Evolutionary conservation across 2,888 invertebrate genomes (phyloP).

Genomic region (Drosophila paramelanica): DNA sequence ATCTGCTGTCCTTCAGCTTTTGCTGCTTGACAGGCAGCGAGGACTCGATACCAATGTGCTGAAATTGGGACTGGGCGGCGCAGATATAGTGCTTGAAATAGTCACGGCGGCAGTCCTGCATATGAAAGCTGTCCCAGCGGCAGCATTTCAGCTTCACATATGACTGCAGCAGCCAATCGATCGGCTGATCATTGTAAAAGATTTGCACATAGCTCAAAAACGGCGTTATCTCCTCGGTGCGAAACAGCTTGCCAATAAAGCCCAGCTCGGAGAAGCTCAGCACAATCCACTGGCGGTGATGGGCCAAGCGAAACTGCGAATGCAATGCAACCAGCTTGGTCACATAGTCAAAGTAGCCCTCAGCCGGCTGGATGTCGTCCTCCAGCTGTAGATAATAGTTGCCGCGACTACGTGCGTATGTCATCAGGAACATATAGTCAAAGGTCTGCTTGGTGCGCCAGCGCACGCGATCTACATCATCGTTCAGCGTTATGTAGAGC

Average conservation of each 20-base stretch:
- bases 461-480: constrained; percentile 18
- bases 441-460: constrained; percentile 63
- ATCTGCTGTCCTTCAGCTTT: constrained; percentile 13
- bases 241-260: constrained; percentile 60
- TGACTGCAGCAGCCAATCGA: constrained; percentile 60
- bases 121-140: constrained; percentile 34
- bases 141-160: constrained; percentile 48
- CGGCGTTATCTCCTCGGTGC: constrained; percentile 17
- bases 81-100: constrained; percentile 16
- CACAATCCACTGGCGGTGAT: constrained; percentile 41
- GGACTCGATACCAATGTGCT: constrained; percentile 44
- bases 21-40: constrained; percentile 44
- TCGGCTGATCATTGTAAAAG: constrained; percentile 57
- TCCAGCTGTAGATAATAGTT: constrained; percentile 59
- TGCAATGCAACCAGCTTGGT: constrained; percentile 31
- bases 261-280: constrained; percentile 56
- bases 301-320: constrained; percentile 33
- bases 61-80: constrained; percentile 49
- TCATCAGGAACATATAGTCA: constrained; percentile 62
- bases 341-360: constrained; percentile 44
- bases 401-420: constrained; percentile 49
- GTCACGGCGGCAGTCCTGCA: constrained; percentile 19
- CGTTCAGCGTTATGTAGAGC: constrained; percentile 28
- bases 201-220: constrained; percentile 41
- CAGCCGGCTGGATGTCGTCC: constrained; percentile 42